A percentile compares a stretch with the other conserved stretches of the same genome.
Evolutionary conservation across 2,113 vertebrate species (phyloP).

Genomic region (Spea multiplicata): DNA sequence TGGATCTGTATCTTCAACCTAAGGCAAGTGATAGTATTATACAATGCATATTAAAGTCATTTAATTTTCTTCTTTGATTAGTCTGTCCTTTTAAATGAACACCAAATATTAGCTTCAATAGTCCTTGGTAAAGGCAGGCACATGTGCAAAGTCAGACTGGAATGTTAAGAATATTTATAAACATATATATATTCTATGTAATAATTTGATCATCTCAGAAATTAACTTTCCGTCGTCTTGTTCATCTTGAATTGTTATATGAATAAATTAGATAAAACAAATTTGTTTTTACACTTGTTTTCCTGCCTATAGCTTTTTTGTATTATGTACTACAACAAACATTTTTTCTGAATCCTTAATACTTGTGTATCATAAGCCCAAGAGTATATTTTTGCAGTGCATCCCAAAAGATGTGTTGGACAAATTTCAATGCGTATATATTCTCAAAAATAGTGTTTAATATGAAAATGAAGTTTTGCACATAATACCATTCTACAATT

Average conservation of each 20-base stretch:
- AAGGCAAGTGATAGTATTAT: no score
- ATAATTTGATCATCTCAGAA: conserved; percentile 19
- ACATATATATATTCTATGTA: conserved; percentile 1
- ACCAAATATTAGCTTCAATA: no score
- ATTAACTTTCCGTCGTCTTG: conserved; percentile 17
- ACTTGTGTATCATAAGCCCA: conserved; percentile 3
- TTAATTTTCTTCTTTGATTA: no score
- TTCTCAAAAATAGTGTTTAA: no score
- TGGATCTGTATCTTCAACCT: no score
- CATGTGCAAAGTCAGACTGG: no score
- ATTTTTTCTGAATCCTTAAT: background rate
- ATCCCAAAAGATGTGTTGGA: background rate
- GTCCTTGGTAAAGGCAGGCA: no score
- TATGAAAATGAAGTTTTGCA: no score
- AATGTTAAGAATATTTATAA: conserved; percentile 15
- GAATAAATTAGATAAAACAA: conserved; percentile 32
- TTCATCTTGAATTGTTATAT: conserved; percentile 23
- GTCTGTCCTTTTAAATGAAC: no score
- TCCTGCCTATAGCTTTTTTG: conserved; percentile 21
- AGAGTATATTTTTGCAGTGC: background rate
- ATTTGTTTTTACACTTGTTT: conserved; percentile 23
- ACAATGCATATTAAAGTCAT: no score
- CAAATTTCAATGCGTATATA: no score
- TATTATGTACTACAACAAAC: conserved; percentile 30
- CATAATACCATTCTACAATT: no score